These are phyloP conservation scores for Andrena bucephala DNA, from an alignment of 2,888 invertebrate genomes.

Conservation along the genomic window DNA sequence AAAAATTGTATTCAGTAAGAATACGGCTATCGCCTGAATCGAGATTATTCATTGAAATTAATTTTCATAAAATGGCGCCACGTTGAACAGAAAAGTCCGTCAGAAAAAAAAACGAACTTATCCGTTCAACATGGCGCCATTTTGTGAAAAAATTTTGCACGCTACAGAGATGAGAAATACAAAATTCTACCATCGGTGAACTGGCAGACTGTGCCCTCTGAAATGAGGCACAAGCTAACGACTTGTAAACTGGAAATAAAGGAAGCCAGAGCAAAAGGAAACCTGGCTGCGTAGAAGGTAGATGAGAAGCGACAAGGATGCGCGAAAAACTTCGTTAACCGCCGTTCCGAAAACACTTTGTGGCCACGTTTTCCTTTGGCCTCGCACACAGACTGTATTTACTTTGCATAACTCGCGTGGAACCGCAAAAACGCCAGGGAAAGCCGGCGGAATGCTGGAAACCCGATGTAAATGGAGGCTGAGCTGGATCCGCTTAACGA, in stretches of 20 bases:
- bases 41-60: no score
- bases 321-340: slow-evolving; percentile 31
- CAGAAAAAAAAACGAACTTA: no score
- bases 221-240: not conserved
- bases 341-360: slow-evolving; percentile 14
- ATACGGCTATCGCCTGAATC: no score
- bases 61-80: no score
- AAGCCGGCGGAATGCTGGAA: slow-evolving; percentile 29
- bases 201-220: not conserved
- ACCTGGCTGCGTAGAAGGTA: not conserved
- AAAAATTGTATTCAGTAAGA: no score
- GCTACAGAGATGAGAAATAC: no score
- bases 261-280: slow-evolving; percentile 1
- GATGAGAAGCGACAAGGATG: not conserved
- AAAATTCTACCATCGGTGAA: not conserved
- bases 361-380: slow-evolving; percentile 10
- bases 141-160: no score
- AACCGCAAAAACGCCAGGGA: slow-evolving; percentile 27
- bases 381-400: slow-evolving; percentile 32
- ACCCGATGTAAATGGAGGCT: slow-evolving; percentile 44
- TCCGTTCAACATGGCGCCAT: no score
- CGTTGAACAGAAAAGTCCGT: no score
- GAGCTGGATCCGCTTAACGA: slow-evolving; percentile 25
- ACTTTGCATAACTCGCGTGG: slow-evolving; percentile 40
- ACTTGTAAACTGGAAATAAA: not conserved